Percentiles rank a stretch among this genome's conserved stretches.
phyloP scores from a whole-genome alignment of 2,888 invertebrate species.

The Idaea dimidiata region DNA sequence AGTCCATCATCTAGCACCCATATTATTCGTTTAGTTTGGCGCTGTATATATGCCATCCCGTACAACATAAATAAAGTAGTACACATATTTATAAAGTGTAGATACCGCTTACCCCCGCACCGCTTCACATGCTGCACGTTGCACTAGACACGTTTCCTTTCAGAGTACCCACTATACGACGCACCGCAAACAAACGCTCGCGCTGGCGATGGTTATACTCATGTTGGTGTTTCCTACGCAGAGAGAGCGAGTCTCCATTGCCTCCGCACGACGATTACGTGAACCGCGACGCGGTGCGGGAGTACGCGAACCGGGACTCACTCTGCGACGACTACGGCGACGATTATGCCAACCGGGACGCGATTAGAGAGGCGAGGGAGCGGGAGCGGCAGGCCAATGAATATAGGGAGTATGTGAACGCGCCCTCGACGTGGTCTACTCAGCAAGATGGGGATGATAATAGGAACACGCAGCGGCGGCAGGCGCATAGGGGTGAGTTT shows the following conservation, averaged over 20 bases:
- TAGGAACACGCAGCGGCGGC: constrained; percentile 66
- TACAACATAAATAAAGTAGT: neutral
- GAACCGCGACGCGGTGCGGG: constrained; percentile 68
- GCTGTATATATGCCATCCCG: too few species aligned
- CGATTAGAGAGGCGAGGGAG: constrained; percentile 72
- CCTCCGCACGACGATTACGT: constrained; percentile 73
- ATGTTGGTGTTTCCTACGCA: constrained; percentile 77
- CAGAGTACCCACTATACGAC: constrained; percentile 40
- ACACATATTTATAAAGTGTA: neutral
- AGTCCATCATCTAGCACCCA: too few species aligned
- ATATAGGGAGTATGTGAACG: constrained; percentile 76
- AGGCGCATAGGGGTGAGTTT: constrained; percentile 56
- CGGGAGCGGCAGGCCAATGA: constrained; percentile 62
- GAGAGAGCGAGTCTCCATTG: constrained; percentile 75
- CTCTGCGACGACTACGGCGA: constrained; percentile 74
- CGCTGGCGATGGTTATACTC: constrained; percentile 69
- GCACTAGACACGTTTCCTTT: constrained; percentile 62
- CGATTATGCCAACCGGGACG: constrained; percentile 76
- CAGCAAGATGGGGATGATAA: constrained; percentile 64
- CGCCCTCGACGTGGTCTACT: constrained; percentile 56
- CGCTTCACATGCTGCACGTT: constrained; percentile 39
- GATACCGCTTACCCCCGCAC: constrained; percentile 24
- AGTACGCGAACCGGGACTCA: constrained; percentile 73
- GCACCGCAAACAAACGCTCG: constrained; percentile 55
- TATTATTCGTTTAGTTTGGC: too few species aligned